Base-by-base conservation (phyloP, 1,140 invertebrate genomes). In the Bombus vancouverensis region DNA sequence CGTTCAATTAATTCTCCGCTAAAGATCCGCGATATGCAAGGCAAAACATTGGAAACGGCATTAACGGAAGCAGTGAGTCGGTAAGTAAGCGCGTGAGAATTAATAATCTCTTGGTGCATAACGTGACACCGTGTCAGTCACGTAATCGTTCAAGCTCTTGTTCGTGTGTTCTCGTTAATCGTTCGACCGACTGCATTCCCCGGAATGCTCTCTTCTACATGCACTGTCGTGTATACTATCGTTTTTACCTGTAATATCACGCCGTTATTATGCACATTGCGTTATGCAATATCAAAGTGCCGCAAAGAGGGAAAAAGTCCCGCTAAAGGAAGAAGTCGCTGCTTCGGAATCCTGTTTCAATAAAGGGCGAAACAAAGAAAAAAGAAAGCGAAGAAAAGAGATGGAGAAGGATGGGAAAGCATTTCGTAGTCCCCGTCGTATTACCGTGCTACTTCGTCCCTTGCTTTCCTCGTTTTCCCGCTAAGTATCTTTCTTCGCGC, bases 121-220 rank as follows among this genome's bases (percentile, higher is more conserved):
- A 82, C 71, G 71, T 28, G 80, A 82, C 80, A 81, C 71, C 71
- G 71, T 28, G 80, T 82, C 80, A 74, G 80, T 74, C 80, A 82
- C 80, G 80, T 82, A 73, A 74, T 57, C 57, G 71, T 74, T 47
- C 80, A 13, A 65, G 22, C 80, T 74, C 13, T 39, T 72, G 79
- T 25, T 72, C 66, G 79, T 59, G 79, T 8, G 71, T 65, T 74
- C 80, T 82, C 71, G 70, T 74, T 82, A 82, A 82, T 82, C 71
- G 80, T 82, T 82, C 80, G n/a, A 74, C 22, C 80, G 70, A n/a
- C 53, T 65, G 39, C 39, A 73, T 73, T 59, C 79, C 28, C 22
- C 47, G 12, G 1, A 39, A 12, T 57, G 66, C 78, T 39, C 10
- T 0, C 3, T 32, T 6, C 34, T 66, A 71, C 78, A 32, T 39